phyloP scores from a whole-genome alignment of 2,888 invertebrate genomes.

The Drosophila rubida region DNA sequence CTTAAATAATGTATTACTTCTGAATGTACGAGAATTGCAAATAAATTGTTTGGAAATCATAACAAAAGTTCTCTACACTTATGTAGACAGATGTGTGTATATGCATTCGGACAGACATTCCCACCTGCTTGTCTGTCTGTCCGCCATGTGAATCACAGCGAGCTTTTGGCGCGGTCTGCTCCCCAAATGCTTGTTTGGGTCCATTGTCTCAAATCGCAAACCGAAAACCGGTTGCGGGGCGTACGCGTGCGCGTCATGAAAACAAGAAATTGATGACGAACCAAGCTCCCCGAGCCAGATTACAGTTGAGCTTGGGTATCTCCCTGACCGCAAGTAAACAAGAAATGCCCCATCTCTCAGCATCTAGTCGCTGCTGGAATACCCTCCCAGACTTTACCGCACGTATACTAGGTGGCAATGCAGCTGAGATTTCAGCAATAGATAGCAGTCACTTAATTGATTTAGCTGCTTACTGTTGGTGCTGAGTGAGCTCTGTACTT shows the following conservation, averaged over 20 bases:
- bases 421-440: background rate
- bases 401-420: background rate
- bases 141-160: conserved; percentile 44
- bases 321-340: conserved; percentile 62
- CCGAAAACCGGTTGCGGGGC: conserved; percentile 56
- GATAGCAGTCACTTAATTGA: too few species aligned
- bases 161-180: conserved; percentile 16
- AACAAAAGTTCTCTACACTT: conserved; percentile 48
- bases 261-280: conserved; percentile 56
- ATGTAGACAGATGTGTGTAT: background rate
- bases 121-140: conserved; percentile 3
- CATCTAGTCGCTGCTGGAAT: conserved; percentile 5
- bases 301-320: conserved; percentile 49
- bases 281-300: conserved; percentile 26
- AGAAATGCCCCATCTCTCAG: conserved; percentile 4
- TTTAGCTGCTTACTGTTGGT: too few species aligned
- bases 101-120: conserved; percentile 40
- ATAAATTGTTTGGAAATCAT: conserved; percentile 59
- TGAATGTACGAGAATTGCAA: conserved; percentile 49
- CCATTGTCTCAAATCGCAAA: conserved; percentile 10
- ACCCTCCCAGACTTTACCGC: conserved; percentile 19
- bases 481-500: too few species aligned
- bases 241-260: conserved; percentile 49
- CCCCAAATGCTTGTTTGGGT: conserved; percentile 21
- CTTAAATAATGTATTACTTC: conserved; percentile 22